Evolutionary conservation across 2,888 invertebrate species (phyloP), one percentile per base, ranked within the genome.

Genomic region (Brenthis hecate): DNA sequence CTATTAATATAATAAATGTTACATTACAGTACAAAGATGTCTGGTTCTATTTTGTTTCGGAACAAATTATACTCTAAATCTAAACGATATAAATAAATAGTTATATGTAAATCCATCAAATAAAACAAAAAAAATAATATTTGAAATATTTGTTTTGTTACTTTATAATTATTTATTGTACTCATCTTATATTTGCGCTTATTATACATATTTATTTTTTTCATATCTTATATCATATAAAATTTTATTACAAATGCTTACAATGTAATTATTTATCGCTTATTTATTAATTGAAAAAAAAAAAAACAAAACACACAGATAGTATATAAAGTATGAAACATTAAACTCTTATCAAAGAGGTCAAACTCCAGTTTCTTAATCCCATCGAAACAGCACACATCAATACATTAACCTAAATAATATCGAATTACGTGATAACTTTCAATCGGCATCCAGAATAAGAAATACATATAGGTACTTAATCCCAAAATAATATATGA

Each of bases 391-490:
- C 62, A 56, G 36, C 66, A 62, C 56, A 56, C 43, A 32, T 51
- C 5, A 51, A 62, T 23, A 66, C 66, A 62, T 67, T 62, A 67
- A 67, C 66, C 66, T 32, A 62, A 56, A 62, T 67, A 56, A 56
- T 67, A 62, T 56, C n/a, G 56, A 67, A 50, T 56, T 50, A 55
- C 43, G 36, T 43, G 61, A 67, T 67, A 61, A 62, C 19, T 43
- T 50, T 48, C 47, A 36, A 54, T 43, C 54, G 58, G 47, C 54
- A 11, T 47, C 6, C 54, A 48, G 66, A 54, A 51, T 57, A 43
- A 36, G 36, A 6, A 48, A 0, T 28, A 28, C 28, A 28, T 28
- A 28, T 23, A 23, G 4, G 6, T 8, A 36, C 58, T 48, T 50
- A n/a, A 48, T 60, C 60, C 50, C 50, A 28, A 60, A 60, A 60